phyloP scores from a whole-genome alignment of 2,888 invertebrate genomes.

The Ophion slaviceki region DNA sequence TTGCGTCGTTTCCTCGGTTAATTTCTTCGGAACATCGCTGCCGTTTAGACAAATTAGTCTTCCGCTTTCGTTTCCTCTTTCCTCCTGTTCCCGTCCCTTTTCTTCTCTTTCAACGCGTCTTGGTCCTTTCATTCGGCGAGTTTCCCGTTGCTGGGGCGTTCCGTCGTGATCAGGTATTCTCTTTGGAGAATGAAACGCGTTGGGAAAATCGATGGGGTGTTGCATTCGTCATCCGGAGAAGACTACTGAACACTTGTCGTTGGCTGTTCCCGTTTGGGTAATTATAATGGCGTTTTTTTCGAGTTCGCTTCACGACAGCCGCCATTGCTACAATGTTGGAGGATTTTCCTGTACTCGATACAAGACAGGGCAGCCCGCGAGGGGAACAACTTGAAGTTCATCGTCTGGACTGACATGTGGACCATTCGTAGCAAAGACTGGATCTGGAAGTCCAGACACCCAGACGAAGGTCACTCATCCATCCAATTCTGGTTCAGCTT shows the following conservation, averaged over 20 bases:
- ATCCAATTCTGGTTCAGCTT: no score
- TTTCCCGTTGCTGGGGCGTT: background rate
- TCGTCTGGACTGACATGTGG: no score
- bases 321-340: no score
- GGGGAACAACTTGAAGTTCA: no score
- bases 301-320: background rate
- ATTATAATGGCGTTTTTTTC: conserved; percentile 43
- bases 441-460: no score
- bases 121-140: conserved; percentile 1
- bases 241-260: conserved; percentile 13
- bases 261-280: conserved; percentile 19
- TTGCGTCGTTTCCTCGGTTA: conserved; percentile 63
- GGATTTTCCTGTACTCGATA: no score
- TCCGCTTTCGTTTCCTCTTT: conserved; percentile 43
- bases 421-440: no score
- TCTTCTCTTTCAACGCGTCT: conserved; percentile 37
- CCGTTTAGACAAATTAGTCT: conserved; percentile 71
- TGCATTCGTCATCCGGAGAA: background rate
- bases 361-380: no score
- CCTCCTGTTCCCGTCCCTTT: conserved; percentile 17
- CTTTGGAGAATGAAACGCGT: background rate
- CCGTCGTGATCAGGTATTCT: conserved; percentile 16
- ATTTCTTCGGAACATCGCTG: conserved; percentile 66
- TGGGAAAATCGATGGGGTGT: background rate
- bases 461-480: no score